Base-by-base conservation (phyloP, 2,113 vertebrate species). In the Fregetta grallaria region DNA sequence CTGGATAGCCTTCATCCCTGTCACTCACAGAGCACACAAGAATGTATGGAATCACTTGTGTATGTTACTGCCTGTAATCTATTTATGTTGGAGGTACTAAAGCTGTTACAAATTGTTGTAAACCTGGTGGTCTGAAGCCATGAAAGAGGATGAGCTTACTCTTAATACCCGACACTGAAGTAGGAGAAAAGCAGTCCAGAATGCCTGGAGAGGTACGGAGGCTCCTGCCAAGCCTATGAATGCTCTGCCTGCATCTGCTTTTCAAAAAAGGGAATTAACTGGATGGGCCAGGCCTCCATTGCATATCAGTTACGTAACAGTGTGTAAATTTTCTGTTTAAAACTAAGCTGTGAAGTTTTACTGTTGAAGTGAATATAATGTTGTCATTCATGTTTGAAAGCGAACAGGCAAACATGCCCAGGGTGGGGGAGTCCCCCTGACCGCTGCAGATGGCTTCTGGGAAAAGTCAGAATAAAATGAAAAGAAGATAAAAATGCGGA, bases 261-360 rank as follows among this genome's bases (percentile, higher is more conserved):
- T 85, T 94, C 56, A 67, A 80, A 89, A 82, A 63, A 66, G 5
- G 18, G 52, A 72, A 61, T 87, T 75, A 61, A 52, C 38, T 52
- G 83, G n/a, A 94, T 81, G 23, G 73, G 30, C 34, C 56, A 92
- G 56, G 36, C 30, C 56, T 78, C 52, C 75, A 26, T 50, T 86
- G 34, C 83, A 30, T 84, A 77, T 92, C 87, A 91, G 52, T 81
- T 91, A 77, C 27, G n/a, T 52, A 84, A 75, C 47, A 81, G 89
- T 85, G 92, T 90, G 87, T 95, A 85, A 59, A 92, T 89, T 91
- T 89, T 83, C 55, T 63, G 15, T 85, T 91, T 92, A 92, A 92
- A 96, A 96, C 82, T 93, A 78, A 92, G 44, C 34, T 49, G 66
- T 85, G 90, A 91, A 82, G 36, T 79, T 70, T 71, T 87, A 68